Percentiles rank a stretch among this genome's conserved stretches.
Evolutionary conservation across 2,113 vertebrate species (phyloP).

Genomic region (Scomber japonicus): DNA sequence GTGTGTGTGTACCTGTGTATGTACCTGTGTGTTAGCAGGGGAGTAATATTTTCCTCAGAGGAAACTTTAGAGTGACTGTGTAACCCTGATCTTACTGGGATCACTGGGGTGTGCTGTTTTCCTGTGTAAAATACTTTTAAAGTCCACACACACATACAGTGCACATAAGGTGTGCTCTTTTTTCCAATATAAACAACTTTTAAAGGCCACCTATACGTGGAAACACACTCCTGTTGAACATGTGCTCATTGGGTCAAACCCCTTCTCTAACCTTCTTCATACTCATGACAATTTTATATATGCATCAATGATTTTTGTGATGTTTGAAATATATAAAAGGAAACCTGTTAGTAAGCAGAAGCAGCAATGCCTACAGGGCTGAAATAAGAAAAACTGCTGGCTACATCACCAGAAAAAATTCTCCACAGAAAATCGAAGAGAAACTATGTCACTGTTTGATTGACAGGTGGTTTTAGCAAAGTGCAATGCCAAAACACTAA

Average conservation of each 20-base stretch:
- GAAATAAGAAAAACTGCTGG: background rate
- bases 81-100: conserved; percentile 39
- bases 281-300: too few relatives aligned
- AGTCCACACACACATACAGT: conserved; percentile 40
- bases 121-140: conserved; percentile 37
- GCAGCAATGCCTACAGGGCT: background rate
- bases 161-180: conserved; percentile 23
- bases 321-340: too few relatives aligned
- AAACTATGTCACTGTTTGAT: background rate
- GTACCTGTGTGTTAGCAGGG: background rate
- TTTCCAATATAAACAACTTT: background rate
- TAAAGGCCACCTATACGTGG: background rate
- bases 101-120: conserved; percentile 47
- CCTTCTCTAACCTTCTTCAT: background rate
- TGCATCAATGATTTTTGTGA: background rate
- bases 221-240: conserved; percentile 10
- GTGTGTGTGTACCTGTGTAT: background rate
- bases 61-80: conserved; percentile 31
- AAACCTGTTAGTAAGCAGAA: too few relatives aligned
- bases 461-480: background rate
- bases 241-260: conserved; percentile 4
- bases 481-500: background rate
- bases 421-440: background rate
- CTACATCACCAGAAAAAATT: background rate
- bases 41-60: conserved; percentile 18